Conservation (phyloP, 2,113 vertebrate genomes). For the Poeciliopsis occidentalis region DNA sequence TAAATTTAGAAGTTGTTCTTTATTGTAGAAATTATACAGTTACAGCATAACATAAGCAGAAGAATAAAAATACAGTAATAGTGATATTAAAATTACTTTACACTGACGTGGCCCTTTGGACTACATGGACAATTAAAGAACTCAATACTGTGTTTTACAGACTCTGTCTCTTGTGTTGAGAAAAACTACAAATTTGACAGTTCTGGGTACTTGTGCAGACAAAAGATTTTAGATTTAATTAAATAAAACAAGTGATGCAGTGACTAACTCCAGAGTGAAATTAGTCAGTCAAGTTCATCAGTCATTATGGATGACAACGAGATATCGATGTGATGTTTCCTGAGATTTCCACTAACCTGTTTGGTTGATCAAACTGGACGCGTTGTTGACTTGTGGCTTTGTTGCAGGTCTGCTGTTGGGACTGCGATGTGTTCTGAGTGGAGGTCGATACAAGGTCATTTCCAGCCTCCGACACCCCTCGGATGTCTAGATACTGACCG, state of each 20-base stretch:
- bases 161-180: too few relatives aligned
- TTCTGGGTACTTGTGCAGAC: too few relatives aligned
- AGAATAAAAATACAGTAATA: too few relatives aligned
- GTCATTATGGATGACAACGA: background rate
- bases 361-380: slow-evolving; percentile 91
- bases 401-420: slow-evolving; percentile 77
- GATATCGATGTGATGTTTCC: background rate
- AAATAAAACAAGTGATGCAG: background rate
- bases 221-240: background rate
- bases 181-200: too few relatives aligned
- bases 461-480: slow-evolving; percentile 76
- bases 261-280: too few relatives aligned
- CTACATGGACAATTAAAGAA: too few relatives aligned
- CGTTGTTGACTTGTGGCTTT: slow-evolving; percentile 80
- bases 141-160: too few relatives aligned
- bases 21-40: too few relatives aligned
- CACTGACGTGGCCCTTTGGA: too few relatives aligned
- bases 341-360: slow-evolving; percentile 83
- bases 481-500: slow-evolving; percentile 86
- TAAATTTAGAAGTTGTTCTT: too few relatives aligned
- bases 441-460: slow-evolving; percentile 53
- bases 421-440: slow-evolving; percentile 73
- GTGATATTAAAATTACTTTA: too few relatives aligned
- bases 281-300: background rate
- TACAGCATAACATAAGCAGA: too few relatives aligned